phyloP scores from a whole-genome alignment of 1,140 invertebrate species.

The Drosophila ogumai region DNA sequence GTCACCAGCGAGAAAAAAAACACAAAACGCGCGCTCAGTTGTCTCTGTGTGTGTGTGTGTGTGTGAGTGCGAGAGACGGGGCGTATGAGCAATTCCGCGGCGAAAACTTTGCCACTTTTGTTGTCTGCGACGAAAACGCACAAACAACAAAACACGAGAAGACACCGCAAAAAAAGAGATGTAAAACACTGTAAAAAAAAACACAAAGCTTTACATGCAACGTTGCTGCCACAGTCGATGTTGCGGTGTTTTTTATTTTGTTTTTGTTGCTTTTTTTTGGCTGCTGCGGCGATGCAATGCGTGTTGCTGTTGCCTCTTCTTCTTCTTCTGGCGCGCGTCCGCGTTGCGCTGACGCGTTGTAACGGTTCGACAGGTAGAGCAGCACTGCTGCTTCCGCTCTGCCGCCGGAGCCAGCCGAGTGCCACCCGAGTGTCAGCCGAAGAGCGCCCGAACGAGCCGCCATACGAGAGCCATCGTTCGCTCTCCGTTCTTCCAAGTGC shows the following conservation, averaged over 20 bases:
- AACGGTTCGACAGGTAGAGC: slow-evolving; percentile 68
- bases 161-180: slow-evolving; percentile 37
- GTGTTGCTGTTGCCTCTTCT: slow-evolving; percentile 31
- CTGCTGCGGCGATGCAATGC: slow-evolving; percentile 35
- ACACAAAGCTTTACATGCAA: slow-evolving; percentile 68
- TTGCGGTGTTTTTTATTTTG: slow-evolving; percentile 15
- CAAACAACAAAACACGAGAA: slow-evolving; percentile 42
- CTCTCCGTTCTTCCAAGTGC: not conserved
- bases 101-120: slow-evolving; percentile 78
- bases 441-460: not conserved
- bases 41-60: slow-evolving; percentile 5
- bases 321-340: slow-evolving; percentile 35
- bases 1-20: slow-evolving; percentile 44
- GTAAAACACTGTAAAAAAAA: slow-evolving; percentile 18
- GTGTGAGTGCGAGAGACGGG: slow-evolving; percentile 56
- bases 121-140: slow-evolving; percentile 60
- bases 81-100: slow-evolving; percentile 77
- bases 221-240: slow-evolving; percentile 15
- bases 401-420: not conserved
- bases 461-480: slow-evolving; percentile 3
- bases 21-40: slow-evolving; percentile 39
- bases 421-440: slow-evolving; percentile 9
- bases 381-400: slow-evolving; percentile 41
- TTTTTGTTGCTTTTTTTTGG: slow-evolving; percentile 11
- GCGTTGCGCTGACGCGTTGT: slow-evolving; percentile 63